A percentile compares a stretch with the other conserved stretches of the same genome.
phyloP scores from a whole-genome alignment of 2,888 invertebrate genomes.

The Drosophila mayaguana region DNA sequence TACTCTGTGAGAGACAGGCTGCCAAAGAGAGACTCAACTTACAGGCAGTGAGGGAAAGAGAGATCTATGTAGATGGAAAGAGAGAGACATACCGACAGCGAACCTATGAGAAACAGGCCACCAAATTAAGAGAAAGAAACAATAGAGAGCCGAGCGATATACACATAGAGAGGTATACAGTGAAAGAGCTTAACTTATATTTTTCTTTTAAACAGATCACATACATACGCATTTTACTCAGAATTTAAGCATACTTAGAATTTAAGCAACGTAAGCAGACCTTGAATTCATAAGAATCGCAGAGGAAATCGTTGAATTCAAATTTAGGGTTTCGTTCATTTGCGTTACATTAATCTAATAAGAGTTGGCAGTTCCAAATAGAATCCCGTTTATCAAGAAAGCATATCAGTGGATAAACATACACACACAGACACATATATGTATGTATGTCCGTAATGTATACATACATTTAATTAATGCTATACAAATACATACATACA shows the following conservation, averaged over 20 bases:
- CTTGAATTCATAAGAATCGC: background rate
- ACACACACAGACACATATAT: too few relatives aligned
- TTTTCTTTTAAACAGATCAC: background rate
- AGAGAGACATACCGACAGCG: background rate
- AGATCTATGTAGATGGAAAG: background rate
- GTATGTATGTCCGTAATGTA: background rate
- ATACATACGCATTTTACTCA: background rate
- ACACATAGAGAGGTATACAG: background rate
- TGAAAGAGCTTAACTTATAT: background rate
- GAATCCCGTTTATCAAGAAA: background rate
- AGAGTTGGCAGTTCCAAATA: background rate
- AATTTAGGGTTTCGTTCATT: too few relatives aligned
- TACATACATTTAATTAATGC: background rate
- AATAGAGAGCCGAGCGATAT: background rate
- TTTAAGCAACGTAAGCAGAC: background rate
- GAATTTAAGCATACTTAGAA: background rate
- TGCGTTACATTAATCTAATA: background rate
- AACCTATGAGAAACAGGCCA: background rate
- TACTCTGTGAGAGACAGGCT: background rate
- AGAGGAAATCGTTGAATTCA: background rate
- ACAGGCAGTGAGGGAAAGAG: background rate
- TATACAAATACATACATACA: background rate
- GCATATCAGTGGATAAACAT: background rate
- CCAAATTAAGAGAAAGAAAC: background rate
- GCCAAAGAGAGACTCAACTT: background rate